Base-by-base conservation (phyloP, 2,113 vertebrate species). In the Macquaria ambigua region DNA sequence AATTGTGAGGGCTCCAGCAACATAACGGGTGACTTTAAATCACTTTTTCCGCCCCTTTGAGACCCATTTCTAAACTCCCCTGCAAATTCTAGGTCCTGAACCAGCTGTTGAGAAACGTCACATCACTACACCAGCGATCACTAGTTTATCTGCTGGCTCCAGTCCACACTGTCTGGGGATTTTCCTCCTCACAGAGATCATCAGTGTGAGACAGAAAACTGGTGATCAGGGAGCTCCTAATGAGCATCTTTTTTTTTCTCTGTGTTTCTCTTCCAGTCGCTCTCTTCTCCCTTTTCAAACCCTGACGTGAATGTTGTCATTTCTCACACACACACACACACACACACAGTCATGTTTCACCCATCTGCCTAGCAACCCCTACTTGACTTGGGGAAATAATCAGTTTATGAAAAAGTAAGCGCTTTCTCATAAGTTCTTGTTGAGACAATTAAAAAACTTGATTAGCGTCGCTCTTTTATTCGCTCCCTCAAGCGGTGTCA, bases 361-460 rank as follows among this genome's bases (percentile, higher is more conserved):
- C 1, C 10, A 2, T 37, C 64, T 77, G 55, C 15, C 25, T 56
- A 55, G 21, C 55, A 69, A 77, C 23, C n/a, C 16, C 31, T 46
- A 18, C 55, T 74, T 37, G 34, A 14, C 43, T 64, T 0, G 0
- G 55, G 28, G 12, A 87, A 79, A 79, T 79, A 79, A 79, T 79
- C 23, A 63, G 8, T 25, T 61, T 10, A n/a, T 52, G 48, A 55
- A 56, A 66, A 69, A 80, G 0, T 31, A 52, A 69, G 53, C 28
- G 50, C 31, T 52, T 37, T 69, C 25, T 58, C 23, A n/a, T 31
- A 79, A 72, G 25, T 77, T 68, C 37, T 86, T 66, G 9, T 53
- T 34, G 52, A 81, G 72, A 81, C 75, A 83, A 74, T 83, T 68
- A 77, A 79, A 43, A 81, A 83, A 41, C 41, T 1, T 77, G n/a